Conservation (phyloP, 2,888 invertebrate species). For the Lypha dubia region DNA sequence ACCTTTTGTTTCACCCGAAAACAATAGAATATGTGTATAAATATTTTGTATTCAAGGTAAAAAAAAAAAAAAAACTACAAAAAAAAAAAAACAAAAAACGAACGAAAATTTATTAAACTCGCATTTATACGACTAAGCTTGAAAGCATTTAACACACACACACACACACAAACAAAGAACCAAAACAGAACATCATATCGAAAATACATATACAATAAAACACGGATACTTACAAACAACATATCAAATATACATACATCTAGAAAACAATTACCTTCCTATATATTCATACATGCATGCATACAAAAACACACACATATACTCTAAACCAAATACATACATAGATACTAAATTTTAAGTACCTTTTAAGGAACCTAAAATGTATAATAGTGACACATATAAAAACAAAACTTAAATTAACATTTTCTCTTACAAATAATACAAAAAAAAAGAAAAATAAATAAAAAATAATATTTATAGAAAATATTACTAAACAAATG, state of each 20-base stretch:
- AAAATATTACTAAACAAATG: background rate
- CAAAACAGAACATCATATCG: background rate
- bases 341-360: too few species aligned
- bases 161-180: constrained; percentile 10
- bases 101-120: constrained; percentile 54
- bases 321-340: constrained; percentile 1
- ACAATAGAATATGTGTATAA: background rate
- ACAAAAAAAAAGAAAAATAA: too few species aligned
- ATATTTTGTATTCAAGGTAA: constrained; percentile 42
- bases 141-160: constrained; percentile 48
- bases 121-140: constrained; percentile 68
- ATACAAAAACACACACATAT: constrained; percentile 2
- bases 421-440: constrained; percentile 5
- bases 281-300: constrained; percentile 7
- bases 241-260: constrained; percentile 10
- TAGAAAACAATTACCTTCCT: background rate
- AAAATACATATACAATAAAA: too few species aligned
- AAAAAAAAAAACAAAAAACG: background rate
- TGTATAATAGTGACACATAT: constrained; percentile 37
- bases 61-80: background rate
- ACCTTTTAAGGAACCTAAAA: background rate
- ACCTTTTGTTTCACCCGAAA: constrained; percentile 54
- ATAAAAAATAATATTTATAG: background rate
- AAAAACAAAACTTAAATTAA: background rate
- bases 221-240: too few species aligned